Conservation (phyloP, 2,797 vertebrate genomes). For the Coregonus ussuriensis region DNA sequence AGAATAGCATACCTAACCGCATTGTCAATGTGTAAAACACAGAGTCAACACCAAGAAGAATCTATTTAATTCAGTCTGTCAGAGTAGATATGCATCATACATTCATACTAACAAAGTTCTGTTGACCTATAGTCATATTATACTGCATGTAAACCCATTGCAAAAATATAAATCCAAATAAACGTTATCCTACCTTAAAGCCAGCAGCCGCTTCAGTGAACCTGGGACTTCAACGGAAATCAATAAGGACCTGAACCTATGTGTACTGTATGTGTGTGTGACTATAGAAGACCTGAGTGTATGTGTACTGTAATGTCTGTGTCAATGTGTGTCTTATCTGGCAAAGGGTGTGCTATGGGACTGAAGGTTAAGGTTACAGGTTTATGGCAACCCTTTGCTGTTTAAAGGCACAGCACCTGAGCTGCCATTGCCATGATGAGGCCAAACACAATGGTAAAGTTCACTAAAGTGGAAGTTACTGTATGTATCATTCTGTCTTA, state of each 20-base stretch:
- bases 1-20: too few relatives aligned
- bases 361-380: background rate
- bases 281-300: slow-evolving; percentile 10
- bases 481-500: background rate
- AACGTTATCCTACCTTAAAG: background rate
- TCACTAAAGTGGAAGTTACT: too few relatives aligned
- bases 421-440: background rate
- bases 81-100: too few relatives aligned
- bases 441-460: background rate
- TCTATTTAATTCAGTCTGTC: too few relatives aligned
- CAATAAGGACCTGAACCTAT: background rate
- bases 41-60: too few relatives aligned
- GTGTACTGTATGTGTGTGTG: slow-evolving; percentile 14
- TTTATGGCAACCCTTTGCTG: background rate
- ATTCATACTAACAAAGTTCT: background rate
- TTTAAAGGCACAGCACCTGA: slow-evolving; percentile 9
- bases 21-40: too few relatives aligned
- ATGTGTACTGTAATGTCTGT: slow-evolving; percentile 5
- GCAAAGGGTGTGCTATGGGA: background rate
- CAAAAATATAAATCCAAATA: background rate
- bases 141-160: background rate
- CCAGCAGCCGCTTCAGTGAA: background rate
- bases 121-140: background rate
- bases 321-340: slow-evolving; percentile 12
- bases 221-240: slow-evolving; percentile 1